phyloP scores from a whole-genome alignment of 1,140 invertebrate species.

The Pantala flavescens region DNA sequence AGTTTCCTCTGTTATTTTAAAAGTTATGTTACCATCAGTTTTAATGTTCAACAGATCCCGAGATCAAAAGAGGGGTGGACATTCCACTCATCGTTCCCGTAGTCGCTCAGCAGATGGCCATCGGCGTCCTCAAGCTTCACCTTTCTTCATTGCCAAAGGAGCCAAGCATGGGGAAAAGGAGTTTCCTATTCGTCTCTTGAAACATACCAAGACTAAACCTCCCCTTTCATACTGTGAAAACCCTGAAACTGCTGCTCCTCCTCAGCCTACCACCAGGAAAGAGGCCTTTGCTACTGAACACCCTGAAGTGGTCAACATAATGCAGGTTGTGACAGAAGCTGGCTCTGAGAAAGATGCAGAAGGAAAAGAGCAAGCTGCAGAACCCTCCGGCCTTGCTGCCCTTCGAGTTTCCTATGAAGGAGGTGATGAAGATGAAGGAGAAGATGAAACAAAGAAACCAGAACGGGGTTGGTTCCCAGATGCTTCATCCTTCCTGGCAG shows the following conservation, averaged over 20 bases:
- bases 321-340: slow-evolving; percentile 21
- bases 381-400: slow-evolving; percentile 12
- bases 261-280: slow-evolving; percentile 24
- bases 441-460: slow-evolving; percentile 21
- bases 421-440: slow-evolving; percentile 16
- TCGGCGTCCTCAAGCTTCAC: not conserved
- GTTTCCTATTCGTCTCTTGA: slow-evolving; percentile 21
- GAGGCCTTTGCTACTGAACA: slow-evolving; percentile 23
- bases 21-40: too few relatives aligned
- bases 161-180: slow-evolving; percentile 18
- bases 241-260: slow-evolving; percentile 18
- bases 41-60: not conserved
- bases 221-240: slow-evolving; percentile 23
- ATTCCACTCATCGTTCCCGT: slow-evolving; percentile 3
- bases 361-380: not conserved
- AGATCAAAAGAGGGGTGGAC: not conserved
- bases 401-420: slow-evolving; percentile 5
- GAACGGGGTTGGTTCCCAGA: not conserved
- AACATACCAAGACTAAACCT: slow-evolving; percentile 22
- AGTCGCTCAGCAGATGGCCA: slow-evolving; percentile 10
- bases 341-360: not conserved
- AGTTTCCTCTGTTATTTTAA: too few relatives aligned
- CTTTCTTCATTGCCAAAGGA: slow-evolving; percentile 10
- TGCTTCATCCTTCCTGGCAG: not conserved
- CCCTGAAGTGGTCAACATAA: slow-evolving; percentile 21